These are phyloP conservation scores for Eudyptes chrysolophus DNA, from an alignment of 2,113 vertebrate species.

Conservation along the genomic window DNA sequence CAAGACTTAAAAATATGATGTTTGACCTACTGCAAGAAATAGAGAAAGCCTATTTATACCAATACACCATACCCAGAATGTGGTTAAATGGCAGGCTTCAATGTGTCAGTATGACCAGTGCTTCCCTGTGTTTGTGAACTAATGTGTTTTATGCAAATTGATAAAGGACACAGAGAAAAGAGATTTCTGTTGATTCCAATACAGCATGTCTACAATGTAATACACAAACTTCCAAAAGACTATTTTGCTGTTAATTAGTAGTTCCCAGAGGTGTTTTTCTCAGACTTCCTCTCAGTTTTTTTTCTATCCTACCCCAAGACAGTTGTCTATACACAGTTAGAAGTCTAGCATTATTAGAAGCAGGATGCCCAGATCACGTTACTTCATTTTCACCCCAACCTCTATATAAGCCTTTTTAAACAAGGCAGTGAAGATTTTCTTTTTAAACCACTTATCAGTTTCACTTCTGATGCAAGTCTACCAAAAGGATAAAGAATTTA, in stretches of 20 bases:
- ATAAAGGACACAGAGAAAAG: neutral
- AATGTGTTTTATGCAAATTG: neutral
- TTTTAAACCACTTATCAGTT: accelerated
- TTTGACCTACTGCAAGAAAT: neutral
- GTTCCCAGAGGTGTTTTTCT: neutral
- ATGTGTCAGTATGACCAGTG: neutral
- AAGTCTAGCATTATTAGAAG: neutral
- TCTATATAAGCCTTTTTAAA: neutral
- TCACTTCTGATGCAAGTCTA: neutral
- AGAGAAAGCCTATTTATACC: neutral
- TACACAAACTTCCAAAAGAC: neutral
- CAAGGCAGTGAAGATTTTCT: neutral
- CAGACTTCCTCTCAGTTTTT: neutral
- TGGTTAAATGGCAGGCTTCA: neutral
- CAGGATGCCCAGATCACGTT: accelerated
- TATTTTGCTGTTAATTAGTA: neutral
- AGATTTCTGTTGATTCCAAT: neutral
- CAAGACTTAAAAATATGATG: neutral
- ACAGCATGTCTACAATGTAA: neutral
- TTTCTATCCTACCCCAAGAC: neutral
- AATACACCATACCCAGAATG: accelerated
- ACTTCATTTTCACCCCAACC: neutral
- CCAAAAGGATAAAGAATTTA: neutral
- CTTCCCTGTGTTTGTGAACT: neutral
- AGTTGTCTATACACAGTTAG: neutral